Evolutionary conservation across 2,113 vertebrate species (phyloP).

Genomic region (Zapornia atra): DNA sequence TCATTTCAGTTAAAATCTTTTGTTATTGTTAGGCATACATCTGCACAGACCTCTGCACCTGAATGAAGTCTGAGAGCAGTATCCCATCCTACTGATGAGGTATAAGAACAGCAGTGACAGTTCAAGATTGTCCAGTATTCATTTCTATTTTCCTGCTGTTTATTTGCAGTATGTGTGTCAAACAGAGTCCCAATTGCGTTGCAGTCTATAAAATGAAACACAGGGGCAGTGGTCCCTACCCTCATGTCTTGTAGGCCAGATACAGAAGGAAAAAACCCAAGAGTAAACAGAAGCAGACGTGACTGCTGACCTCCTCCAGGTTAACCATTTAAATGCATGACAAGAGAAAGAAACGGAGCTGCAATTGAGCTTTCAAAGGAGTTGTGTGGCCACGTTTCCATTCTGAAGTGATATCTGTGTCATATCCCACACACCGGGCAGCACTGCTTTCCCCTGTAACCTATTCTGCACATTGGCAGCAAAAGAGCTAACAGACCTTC

Average conservation of each 20-base stretch:
- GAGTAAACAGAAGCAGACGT: background rate
- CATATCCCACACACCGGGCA: background rate
- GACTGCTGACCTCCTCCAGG: background rate
- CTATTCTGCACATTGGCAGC: background rate
- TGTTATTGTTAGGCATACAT: background rate
- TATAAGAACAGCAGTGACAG: background rate
- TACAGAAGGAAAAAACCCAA: background rate
- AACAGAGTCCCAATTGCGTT: background rate
- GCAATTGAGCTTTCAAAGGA: background rate
- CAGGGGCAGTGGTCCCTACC: background rate
- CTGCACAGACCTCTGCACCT: background rate
- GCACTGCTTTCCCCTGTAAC: background rate
- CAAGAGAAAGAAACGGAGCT: background rate
- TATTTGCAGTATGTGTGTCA: background rate
- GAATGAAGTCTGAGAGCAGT: background rate
- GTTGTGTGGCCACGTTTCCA: background rate
- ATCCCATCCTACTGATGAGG: background rate
- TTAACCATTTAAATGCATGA: background rate
- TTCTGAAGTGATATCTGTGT: conserved; percentile 22
- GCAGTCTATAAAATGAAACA: background rate
- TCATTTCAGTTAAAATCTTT: background rate
- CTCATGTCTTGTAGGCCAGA: background rate
- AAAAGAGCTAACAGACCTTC: background rate
- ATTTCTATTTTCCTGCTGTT: background rate
- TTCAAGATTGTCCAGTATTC: background rate